phyloP scores from a whole-genome alignment of 2,888 invertebrate genomes.

The Phania funesta region DNA sequence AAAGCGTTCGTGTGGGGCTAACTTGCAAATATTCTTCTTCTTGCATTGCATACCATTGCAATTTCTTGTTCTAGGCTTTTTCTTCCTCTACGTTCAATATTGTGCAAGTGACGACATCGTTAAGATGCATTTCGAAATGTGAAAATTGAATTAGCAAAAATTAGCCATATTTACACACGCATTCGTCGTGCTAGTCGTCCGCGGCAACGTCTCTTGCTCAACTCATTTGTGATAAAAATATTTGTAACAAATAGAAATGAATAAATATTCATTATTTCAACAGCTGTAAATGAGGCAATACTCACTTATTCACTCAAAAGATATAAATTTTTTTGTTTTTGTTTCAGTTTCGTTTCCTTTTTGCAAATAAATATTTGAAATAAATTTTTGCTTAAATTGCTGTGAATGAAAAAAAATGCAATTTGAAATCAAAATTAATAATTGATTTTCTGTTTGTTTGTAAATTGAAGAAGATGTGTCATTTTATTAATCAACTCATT shows the following conservation, averaged over 20 bases:
- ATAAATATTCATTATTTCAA: constrained; percentile 59
- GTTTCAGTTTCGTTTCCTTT: not conserved
- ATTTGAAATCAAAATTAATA: constrained; percentile 35
- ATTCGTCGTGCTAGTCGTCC: not conserved
- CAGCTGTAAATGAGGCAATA: constrained; percentile 63
- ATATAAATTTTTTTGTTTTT: constrained; percentile 5
- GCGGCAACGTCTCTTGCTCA: not conserved
- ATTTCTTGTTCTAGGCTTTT: not conserved
- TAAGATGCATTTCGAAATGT: constrained; percentile 9
- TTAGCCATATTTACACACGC: not conserved
- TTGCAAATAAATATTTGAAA: not conserved
- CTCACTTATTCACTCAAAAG: constrained; percentile 52
- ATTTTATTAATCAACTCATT: not conserved
- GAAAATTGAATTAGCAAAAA: not conserved
- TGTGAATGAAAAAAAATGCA: constrained; percentile 44
- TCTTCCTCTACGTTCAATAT: not conserved
- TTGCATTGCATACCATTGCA: too few relatives aligned
- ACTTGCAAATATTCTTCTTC: too few relatives aligned
- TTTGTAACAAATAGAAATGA: constrained; percentile 60
- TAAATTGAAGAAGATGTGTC: constrained; percentile 28
- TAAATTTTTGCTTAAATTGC: constrained; percentile 9
- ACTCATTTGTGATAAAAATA: constrained; percentile 46
- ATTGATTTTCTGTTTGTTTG: not conserved
- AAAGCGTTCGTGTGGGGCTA: too few relatives aligned
- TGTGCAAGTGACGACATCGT: constrained; percentile 53